Percentiles rank a stretch among this genome's conserved stretches.
Conservation (phyloP, 1,140 invertebrate genomes). For the Drosophila santomea region DNA sequence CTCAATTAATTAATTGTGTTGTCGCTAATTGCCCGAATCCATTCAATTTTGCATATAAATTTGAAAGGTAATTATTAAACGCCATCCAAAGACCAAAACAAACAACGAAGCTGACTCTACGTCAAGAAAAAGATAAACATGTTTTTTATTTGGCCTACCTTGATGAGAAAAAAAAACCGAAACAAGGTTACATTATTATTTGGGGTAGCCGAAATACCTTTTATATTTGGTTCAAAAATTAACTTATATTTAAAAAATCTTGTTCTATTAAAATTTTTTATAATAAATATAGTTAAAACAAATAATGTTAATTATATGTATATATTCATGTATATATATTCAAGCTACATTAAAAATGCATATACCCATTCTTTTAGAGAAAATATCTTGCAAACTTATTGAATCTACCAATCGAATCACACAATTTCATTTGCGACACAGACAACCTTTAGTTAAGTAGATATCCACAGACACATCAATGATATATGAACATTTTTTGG, state of each 20-base stretch:
- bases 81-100: constrained; percentile 26
- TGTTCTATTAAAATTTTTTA: too few relatives aligned
- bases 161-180: background rate
- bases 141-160: background rate
- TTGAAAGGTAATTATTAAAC: constrained; percentile 29
- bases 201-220: background rate
- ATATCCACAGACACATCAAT: background rate
- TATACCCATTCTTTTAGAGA: too few relatives aligned
- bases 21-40: constrained; percentile 30
- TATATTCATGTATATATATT: too few relatives aligned
- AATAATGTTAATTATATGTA: too few relatives aligned
- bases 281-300: too few relatives aligned
- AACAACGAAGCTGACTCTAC: constrained; percentile 11
- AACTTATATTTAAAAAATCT: too few relatives aligned
- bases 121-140: constrained; percentile 32
- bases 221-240: background rate
- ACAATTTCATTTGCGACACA: constrained; percentile 18
- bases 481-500: background rate
- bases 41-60: constrained; percentile 35
- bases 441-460: constrained; percentile 8
- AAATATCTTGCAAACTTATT: background rate
- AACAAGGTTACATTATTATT: background rate
- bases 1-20: constrained; percentile 30
- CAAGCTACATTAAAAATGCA: too few relatives aligned
- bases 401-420: background rate